Evolutionary conservation across 2,113 vertebrate species (phyloP), one percentile per base, ranked within the genome.

Genomic region (Peromyscus maniculatus): DNA sequence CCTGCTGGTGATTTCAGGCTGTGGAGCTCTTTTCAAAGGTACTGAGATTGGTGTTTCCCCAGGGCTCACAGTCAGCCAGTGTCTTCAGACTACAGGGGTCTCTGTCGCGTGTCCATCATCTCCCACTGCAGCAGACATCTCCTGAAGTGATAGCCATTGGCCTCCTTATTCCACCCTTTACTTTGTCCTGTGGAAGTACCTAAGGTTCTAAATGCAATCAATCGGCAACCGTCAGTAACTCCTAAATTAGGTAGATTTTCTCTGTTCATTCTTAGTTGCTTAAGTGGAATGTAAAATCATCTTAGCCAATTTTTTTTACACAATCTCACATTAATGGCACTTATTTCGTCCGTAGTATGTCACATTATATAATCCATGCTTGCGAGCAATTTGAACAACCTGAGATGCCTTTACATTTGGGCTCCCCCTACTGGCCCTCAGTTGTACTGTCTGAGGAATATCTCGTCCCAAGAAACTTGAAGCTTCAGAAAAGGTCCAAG

Each of bases 351-450:
- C 7, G 3, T 52, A 39, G 15, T 17, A 7, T 43, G n/a, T 46
- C 67, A 43, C 67, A 52, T 67, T 49, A 33, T 1, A 15, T 57
- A 52, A 95, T 62, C 71, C 16, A 6, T 21, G 75, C 33, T 75
- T 64, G n/a, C 3, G 13, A 43, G 1, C 55, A 11, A 16, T 6
- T 3, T 1, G n/a, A 94, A 62, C 5, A 43, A 5, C 12, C 59
- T 52, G 7, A 43, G 6, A 77, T 90, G 91, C 11, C 52, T 94
- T 97, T 92, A 62, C 91, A 1, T 80, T 89, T 33, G 49, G 93
- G 95, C 95, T 95, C 97, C 97, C 95, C 91, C 97, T 97, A 80
- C 96, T 97, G 97, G 91, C 31, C 49, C 49, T 28, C 52, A 82
- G 0, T 43, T n/a, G 39, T 10, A 12, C 39, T 12, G 5, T 49